Conservation (phyloP, 2,888 invertebrate species). For the Electrophaes corylata region DNA sequence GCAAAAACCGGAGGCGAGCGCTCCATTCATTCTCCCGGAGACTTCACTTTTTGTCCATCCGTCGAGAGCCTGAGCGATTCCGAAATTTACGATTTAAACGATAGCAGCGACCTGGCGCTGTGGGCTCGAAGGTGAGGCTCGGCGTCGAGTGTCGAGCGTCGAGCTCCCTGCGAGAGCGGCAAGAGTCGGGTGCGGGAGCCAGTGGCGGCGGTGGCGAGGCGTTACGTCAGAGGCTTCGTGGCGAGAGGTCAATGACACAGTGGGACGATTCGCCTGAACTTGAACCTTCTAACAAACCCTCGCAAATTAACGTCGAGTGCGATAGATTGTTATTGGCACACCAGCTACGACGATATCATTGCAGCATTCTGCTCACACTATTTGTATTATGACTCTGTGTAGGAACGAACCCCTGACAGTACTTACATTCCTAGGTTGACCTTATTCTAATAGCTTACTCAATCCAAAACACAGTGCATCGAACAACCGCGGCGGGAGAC, state of each 20-base stretch:
- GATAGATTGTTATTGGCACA: slow-evolving; percentile 8
- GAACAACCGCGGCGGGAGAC: too few relatives aligned
- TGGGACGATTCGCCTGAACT: slow-evolving; percentile 52
- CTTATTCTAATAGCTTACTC: too few relatives aligned
- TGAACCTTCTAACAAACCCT: slow-evolving; percentile 51
- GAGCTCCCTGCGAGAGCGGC: background rate
- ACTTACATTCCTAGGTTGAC: too few relatives aligned
- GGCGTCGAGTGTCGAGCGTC: background rate
- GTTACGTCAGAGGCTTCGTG: slow-evolving; percentile 47
- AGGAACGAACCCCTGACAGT: too few relatives aligned
- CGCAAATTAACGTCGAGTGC: slow-evolving; percentile 46
- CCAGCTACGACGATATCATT: background rate
- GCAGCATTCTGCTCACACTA: background rate
- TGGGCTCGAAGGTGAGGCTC: background rate
- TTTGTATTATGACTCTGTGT: background rate
- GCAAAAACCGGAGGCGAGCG: slow-evolving; percentile 36
- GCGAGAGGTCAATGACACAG: slow-evolving; percentile 53
- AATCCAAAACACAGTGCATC: too few relatives aligned
- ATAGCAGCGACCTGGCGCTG: slow-evolving; percentile 18
- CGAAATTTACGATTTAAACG: slow-evolving; percentile 42
- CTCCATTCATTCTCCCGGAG: slow-evolving; percentile 45
- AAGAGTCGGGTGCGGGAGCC: background rate
- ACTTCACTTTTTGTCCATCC: slow-evolving; percentile 41
- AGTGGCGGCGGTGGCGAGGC: slow-evolving; percentile 7
- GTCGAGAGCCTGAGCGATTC: slow-evolving; percentile 31